Evolutionary conservation across 2,797 vertebrate genomes (phyloP).

Genomic region (Gadopsis marmoratus): DNA sequence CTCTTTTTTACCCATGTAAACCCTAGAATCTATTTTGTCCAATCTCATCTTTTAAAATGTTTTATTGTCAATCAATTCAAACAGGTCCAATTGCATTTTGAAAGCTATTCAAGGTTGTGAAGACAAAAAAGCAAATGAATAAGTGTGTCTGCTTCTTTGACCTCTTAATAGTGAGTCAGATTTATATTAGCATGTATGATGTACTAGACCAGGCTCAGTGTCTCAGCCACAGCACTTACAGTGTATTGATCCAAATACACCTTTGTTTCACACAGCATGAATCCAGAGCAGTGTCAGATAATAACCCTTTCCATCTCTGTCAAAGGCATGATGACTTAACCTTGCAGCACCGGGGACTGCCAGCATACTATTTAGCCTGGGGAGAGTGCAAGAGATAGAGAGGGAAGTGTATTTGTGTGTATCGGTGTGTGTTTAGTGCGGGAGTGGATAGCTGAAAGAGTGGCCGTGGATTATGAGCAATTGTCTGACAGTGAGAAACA

Average conservation of each 20-base stretch:
- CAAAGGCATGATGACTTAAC: constrained; percentile 79
- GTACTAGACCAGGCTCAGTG: constrained; percentile 33
- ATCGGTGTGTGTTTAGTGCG: constrained; percentile 30
- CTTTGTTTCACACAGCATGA: constrained; percentile 61
- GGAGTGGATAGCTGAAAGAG: constrained; percentile 61
- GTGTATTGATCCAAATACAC: constrained; percentile 69
- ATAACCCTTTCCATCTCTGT: constrained; percentile 82
- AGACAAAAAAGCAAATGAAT: neutral
- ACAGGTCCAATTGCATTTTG: constrained; percentile 10
- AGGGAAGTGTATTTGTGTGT: constrained; percentile 39
- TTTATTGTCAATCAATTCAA: constrained; percentile 26
- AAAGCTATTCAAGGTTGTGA: constrained; percentile 16
- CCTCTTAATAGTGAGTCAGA: constrained; percentile 31
- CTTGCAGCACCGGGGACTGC: constrained; percentile 62
- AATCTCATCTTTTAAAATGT: constrained; percentile 27
- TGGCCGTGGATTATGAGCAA: constrained; percentile 70
- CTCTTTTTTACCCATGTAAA: constrained; percentile 2
- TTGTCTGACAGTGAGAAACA: constrained; percentile 74
- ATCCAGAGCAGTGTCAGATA: constrained; percentile 70
- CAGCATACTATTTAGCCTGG: constrained; percentile 72
- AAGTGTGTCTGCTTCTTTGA: constrained; percentile 9
- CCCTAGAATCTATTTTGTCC: constrained; percentile 33
- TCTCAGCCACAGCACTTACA: constrained; percentile 52
- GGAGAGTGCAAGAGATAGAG: constrained; percentile 57
- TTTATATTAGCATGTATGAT: constrained; percentile 46